Conservation (phyloP, 1,140 invertebrate species). For the Bombus fervidus region DNA sequence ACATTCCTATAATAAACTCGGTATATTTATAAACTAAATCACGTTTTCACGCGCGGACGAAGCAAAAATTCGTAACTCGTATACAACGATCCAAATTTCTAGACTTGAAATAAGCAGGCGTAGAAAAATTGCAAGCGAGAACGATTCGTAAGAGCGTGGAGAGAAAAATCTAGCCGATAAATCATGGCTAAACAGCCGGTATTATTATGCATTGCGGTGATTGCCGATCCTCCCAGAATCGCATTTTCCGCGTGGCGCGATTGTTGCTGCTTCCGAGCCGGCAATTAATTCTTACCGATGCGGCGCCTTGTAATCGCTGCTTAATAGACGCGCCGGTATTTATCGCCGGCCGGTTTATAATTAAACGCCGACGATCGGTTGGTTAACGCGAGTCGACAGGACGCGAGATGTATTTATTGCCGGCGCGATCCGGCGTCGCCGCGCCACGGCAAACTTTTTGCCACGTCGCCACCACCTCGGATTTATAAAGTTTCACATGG, state of each 20-base stretch:
- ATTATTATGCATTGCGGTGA: not conserved
- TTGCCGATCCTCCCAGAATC: not conserved
- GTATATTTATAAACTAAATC: too few species aligned
- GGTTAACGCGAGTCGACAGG: conserved; percentile 39
- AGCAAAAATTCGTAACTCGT: too few species aligned
- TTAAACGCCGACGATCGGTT: conserved; percentile 43
- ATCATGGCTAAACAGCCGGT: conserved; percentile 37
- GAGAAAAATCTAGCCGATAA: conserved; percentile 13
- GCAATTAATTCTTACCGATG: conserved; percentile 55
- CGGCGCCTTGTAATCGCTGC: conserved; percentile 48
- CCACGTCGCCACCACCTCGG: too few species aligned
- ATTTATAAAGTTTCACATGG: not conserved
- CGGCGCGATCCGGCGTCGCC: not conserved
- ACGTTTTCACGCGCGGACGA: too few species aligned
- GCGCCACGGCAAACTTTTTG: not conserved
- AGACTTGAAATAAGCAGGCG: too few species aligned
- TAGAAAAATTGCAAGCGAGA: too few species aligned
- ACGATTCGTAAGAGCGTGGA: too few species aligned
- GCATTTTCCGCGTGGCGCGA: conserved; percentile 18
- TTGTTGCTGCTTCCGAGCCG: conserved; percentile 27
- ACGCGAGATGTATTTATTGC: conserved; percentile 9
- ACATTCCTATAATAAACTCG: too few species aligned
- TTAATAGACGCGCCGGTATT: conserved; percentile 41
- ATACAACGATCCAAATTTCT: too few species aligned
- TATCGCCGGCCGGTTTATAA: conserved; percentile 46